Evolutionary conservation across 1,140 invertebrate species (phyloP), one percentile per base, ranked within the genome.

Genomic region (Proctacanthus coquilletti): DNA sequence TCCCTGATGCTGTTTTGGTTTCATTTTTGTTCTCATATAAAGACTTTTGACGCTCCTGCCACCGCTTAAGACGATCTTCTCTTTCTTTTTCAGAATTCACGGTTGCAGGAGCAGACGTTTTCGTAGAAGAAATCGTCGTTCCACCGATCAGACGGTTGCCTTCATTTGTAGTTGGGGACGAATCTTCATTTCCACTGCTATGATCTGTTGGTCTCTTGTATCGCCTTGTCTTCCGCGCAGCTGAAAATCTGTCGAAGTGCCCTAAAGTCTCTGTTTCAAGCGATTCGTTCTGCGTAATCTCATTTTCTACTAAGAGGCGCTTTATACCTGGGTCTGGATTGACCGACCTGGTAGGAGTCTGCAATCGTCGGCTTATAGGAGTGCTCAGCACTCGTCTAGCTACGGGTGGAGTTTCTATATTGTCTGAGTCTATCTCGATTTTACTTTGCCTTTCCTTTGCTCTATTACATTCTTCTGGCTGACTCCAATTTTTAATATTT

Each of bases 391-490:
- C 55, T 49, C 77, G 72, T 38, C 84, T 67, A 9, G 75, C 80
- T 0, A 75, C 78, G 1, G 84, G 84, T 4, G 85, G 84, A 4
- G 85, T 88, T 66, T 89, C 84, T 13, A 88, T 84, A 45, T 91
- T 91, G 45, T 91, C 85, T 3, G 83, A 83, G 54, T 91, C 85
- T 9, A 88, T 85, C 52, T 88, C 84, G 18, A 82, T 75, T 50
- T 77, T 80, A 46, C 84, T 80, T 45, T 49, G 64, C 61, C 44
- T 72, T 55, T 46, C 60, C 48, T 52, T 13, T 13, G 14, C 14
- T 27, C 19, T 21, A n/a, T 17, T 13, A 15, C 6, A 31, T 23
- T 29, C 11, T 40, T 9, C 23, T 27, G 13, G 23, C 8, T 27
- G 23, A 27, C 8, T 9, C 13, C 13, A 27, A 8, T 27, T 27